Conservation (phyloP, 2,797 vertebrate species). For the Gambelia wislizenii region DNA sequence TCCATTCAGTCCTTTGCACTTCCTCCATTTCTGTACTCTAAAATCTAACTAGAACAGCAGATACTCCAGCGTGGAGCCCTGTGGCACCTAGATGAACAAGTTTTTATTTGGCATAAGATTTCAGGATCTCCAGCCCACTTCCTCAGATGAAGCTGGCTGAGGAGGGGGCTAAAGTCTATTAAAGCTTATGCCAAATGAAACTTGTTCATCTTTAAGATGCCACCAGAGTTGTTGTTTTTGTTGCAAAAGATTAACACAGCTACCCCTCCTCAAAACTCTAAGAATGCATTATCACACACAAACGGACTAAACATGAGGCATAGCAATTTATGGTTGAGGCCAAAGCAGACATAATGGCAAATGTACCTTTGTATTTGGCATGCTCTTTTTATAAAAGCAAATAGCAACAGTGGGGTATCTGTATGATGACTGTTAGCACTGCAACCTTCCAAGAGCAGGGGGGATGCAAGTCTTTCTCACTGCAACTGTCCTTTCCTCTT, state of each 20-base stretch:
- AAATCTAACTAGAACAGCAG: constrained; percentile 3
- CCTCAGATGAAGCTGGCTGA: too few relatives aligned
- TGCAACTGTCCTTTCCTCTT: background rate
- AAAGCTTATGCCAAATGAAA: too few relatives aligned
- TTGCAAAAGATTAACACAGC: background rate
- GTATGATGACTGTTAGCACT: background rate
- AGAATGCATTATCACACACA: constrained; percentile 20
- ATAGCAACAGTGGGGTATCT: background rate
- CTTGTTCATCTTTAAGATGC: too few relatives aligned
- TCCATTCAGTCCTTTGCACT: constrained; percentile 39
- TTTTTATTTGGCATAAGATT: too few relatives aligned
- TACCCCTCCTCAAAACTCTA: too few relatives aligned
- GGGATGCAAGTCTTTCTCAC: background rate
- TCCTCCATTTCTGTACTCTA: constrained; percentile 34
- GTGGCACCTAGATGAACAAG: too few relatives aligned
- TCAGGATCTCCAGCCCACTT: too few relatives aligned
- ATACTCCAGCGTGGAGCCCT: background rate
- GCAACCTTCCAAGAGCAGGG: background rate
- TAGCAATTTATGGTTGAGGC: background rate
- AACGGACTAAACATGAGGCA: constrained; percentile 3
- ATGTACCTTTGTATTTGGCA: background rate
- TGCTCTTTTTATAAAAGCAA: background rate
- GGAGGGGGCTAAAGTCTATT: too few relatives aligned
- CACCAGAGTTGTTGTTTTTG: background rate
- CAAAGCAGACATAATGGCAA: background rate